phyloP scores from a whole-genome alignment of 2,797 vertebrate species.

The Microchirus variegatus region DNA sequence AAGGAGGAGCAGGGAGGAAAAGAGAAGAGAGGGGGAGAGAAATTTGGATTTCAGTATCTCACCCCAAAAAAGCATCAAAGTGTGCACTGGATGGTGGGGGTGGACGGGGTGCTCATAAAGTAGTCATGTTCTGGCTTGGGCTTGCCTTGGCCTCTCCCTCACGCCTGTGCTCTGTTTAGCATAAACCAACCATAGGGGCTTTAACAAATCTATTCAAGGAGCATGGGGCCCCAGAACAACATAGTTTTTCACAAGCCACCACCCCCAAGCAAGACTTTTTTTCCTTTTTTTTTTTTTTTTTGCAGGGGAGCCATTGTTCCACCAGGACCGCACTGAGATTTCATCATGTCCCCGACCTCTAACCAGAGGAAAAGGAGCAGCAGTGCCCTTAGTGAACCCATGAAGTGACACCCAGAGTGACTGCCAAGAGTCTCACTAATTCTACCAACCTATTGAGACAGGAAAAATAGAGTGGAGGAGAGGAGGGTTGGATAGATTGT shows the following conservation, averaged over 20 bases:
- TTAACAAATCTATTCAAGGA: conserved; percentile 97
- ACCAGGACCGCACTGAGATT: conserved; percentile 81
- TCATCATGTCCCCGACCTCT: conserved; percentile 76
- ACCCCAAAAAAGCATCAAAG: conserved; percentile 83
- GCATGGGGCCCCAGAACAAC: conserved; percentile 83
- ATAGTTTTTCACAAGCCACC: conserved; percentile 86
- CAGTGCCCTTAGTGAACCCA: conserved; percentile 78
- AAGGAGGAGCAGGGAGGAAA: conserved; percentile 70
- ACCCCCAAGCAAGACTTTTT: conserved; percentile 80
- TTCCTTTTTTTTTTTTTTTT: conserved; percentile 47
- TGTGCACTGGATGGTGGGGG: conserved; percentile 73
- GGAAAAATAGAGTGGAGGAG: conserved; percentile 68
- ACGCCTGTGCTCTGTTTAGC: conserved; percentile 86
- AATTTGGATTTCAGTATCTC: conserved; percentile 87
- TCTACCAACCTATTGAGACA: conserved; percentile 74
- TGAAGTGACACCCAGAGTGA: conserved; percentile 80
- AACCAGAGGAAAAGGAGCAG: conserved; percentile 65
- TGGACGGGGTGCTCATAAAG: conserved; percentile 68
- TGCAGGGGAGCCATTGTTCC: conserved; percentile 82
- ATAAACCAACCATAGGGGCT: conserved; percentile 89
- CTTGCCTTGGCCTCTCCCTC: conserved; percentile 83
- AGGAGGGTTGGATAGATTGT: conserved; percentile 48
- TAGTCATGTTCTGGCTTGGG: conserved; percentile 85
- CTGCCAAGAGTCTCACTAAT: conserved; percentile 76
- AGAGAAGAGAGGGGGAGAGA: conserved; percentile 39